Percentiles rank a stretch among this genome's conserved stretches.
These are phyloP conservation scores for Noctilio leporinus DNA, from an alignment of 2,113 vertebrate genomes.

Conservation along the genomic window DNA sequence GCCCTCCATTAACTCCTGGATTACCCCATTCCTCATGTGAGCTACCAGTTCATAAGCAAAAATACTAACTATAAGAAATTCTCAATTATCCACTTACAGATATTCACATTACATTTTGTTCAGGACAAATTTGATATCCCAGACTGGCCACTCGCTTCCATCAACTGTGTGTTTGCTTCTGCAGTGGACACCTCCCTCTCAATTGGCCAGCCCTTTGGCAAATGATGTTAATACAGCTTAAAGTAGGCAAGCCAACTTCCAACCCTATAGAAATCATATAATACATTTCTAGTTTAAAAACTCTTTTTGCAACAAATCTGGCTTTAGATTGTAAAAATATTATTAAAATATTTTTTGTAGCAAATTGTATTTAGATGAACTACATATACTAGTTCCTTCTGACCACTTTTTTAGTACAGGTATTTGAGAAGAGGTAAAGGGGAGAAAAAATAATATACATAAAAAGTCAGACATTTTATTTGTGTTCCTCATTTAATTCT, in stretches of 20 bases:
- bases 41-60: slow-evolving; percentile 31
- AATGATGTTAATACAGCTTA: background rate
- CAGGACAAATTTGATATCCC: background rate
- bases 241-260: background rate
- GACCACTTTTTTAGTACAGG: background rate
- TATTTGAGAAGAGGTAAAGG: background rate
- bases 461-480: background rate
- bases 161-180: background rate
- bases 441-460: background rate
- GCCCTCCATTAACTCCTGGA: slow-evolving; percentile 66
- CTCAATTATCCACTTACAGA: slow-evolving; percentile 51
- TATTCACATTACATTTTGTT: slow-evolving; percentile 29
- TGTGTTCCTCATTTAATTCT: background rate
- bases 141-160: background rate
- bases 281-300: background rate
- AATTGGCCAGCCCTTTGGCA: background rate
- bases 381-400: background rate
- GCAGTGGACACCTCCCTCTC: background rate
- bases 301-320: background rate
- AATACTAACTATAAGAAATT: slow-evolving; percentile 28
- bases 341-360: background rate
- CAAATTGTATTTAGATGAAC: background rate
- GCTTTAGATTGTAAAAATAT: background rate
- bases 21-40: slow-evolving; percentile 28
- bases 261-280: background rate